Evolutionary conservation across 2,888 invertebrate genomes (phyloP), one percentile per base, ranked within the genome.

Genomic region (Callyntrura guangdongensis): DNA sequence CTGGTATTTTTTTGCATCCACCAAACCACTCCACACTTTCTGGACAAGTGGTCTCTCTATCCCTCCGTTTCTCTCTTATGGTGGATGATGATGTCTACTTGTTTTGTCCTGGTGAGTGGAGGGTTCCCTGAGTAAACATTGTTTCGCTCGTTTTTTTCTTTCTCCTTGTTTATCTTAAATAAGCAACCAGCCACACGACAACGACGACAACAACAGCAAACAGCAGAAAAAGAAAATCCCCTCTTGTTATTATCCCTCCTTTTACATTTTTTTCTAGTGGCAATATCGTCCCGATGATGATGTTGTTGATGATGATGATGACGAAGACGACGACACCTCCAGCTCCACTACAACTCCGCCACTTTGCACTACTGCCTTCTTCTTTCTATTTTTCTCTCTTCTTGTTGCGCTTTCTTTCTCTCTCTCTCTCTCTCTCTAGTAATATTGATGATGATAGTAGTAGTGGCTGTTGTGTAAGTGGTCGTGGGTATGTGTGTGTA

Each of bases 351-450:
- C 67, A 14, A 67, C 67, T 36, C 53, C 12, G 3, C 8, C 14
- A 53, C 53, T 14, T 9, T 53, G 53, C 14, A 53, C 14, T 45
- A 11, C 9, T 47, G 45, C 45, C 11, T 72, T 67, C 67, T 36
- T n/a, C 12, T 14, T 25, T 53, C 53, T 4, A n/a, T 27, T 36
- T 20, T 67, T n/a, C 27, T 14, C 22, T 45, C 17, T 45, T 82
- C 81, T 82, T 82, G 81, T 82, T 82, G 81, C 81, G 77, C 77
- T 77, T 64, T 64, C 22, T 22, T 17, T 64, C 20, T 22, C 27
- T 14, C 67, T 27, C 14, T 67, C 36, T 72, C 69, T n/a, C n/a
- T n/a, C n/a, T n/a, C n/a, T 72, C 45, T 20, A 61, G 8, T 47
- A 1, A 36, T 36, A 56, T 56, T 45, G 3, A 20, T 9, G 11